Percentiles rank a stretch among this genome's conserved stretches.
Evolutionary conservation across 2,113 vertebrate species (phyloP).

Genomic region (Calonectris borealis): DNA sequence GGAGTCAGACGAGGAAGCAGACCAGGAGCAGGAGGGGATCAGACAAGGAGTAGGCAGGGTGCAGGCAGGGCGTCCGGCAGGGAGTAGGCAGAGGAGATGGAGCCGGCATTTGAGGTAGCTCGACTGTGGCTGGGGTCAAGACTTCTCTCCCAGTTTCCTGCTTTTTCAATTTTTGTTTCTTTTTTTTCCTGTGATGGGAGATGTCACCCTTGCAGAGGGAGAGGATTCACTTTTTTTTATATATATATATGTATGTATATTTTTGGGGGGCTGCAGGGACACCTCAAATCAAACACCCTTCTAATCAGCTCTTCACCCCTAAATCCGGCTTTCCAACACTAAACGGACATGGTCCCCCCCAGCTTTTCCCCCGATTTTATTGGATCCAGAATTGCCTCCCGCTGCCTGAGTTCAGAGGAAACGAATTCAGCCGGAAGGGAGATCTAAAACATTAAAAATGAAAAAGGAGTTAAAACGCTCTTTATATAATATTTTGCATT

Average conservation of each 20-base stretch:
- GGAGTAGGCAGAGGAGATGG: background rate
- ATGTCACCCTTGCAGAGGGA: background rate
- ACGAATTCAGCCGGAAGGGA: background rate
- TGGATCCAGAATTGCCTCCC: background rate
- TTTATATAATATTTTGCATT: background rate
- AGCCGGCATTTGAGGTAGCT: accelerated
- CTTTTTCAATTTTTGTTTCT: background rate
- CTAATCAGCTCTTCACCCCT: background rate
- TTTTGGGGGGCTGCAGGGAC: background rate
- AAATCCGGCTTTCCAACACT: background rate
- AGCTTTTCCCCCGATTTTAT: background rate
- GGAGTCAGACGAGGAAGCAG: background rate
- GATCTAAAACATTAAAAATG: constrained; percentile 7
- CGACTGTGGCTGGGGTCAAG: accelerated
- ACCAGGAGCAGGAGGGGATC: background rate
- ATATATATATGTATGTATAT: too few relatives aligned
- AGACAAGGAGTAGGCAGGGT: background rate
- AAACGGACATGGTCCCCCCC: accelerated
- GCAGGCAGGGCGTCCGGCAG: background rate
- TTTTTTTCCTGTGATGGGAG: background rate
- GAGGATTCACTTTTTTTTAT: background rate
- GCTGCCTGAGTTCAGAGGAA: background rate
- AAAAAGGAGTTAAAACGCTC: background rate
- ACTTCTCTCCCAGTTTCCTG: background rate
- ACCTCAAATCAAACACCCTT: background rate